These are phyloP conservation scores for Lissonota sp. DNA, from an alignment of 2,888 invertebrate species.

Conservation along the genomic window DNA sequence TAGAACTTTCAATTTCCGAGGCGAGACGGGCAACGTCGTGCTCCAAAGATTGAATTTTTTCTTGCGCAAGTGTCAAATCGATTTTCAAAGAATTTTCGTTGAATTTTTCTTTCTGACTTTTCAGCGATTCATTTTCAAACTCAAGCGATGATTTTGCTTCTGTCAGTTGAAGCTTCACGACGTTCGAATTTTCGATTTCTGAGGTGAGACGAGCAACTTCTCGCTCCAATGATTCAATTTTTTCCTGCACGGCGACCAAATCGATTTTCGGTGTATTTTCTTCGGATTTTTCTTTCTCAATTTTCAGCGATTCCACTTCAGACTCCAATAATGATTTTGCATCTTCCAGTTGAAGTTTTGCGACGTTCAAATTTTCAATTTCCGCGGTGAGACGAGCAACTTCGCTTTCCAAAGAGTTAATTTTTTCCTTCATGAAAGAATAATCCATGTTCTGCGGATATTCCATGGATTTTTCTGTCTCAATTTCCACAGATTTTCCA, in stretches of 20 bases:
- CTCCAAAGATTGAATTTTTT: slow-evolving; percentile 52
- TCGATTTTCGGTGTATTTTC: neutral
- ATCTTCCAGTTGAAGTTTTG: slow-evolving; percentile 27
- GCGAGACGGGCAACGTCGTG: slow-evolving; percentile 2
- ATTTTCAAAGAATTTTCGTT: neutral
- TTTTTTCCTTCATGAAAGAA: slow-evolving; percentile 16
- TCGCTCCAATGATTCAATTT: slow-evolving; percentile 50
- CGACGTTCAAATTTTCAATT: slow-evolving; percentile 15
- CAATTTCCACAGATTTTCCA: neutral
- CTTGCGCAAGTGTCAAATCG: neutral
- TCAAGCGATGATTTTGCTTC: slow-evolving; percentile 11
- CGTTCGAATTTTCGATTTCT: slow-evolving; percentile 14
- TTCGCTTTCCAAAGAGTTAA: slow-evolving; percentile 31
- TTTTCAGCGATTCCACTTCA: slow-evolving; percentile 36
- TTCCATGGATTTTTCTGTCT: slow-evolving; percentile 5
- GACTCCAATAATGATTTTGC: slow-evolving; percentile 42
- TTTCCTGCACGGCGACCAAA: slow-evolving; percentile 6
- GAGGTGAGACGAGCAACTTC: slow-evolving; percentile 23
- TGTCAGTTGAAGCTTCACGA: neutral
- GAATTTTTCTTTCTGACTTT: slow-evolving; percentile 10
- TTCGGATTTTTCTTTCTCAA: slow-evolving; percentile 19
- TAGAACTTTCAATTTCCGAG: slow-evolving; percentile 10
- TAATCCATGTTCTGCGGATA: slow-evolving; percentile 6
- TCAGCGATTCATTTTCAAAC: slow-evolving; percentile 1
- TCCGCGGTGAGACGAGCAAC: slow-evolving; percentile 25